Percentiles rank a stretch among this genome's conserved stretches.
phyloP scores from a whole-genome alignment of 2,797 vertebrate genomes.

The Otus scops region DNA sequence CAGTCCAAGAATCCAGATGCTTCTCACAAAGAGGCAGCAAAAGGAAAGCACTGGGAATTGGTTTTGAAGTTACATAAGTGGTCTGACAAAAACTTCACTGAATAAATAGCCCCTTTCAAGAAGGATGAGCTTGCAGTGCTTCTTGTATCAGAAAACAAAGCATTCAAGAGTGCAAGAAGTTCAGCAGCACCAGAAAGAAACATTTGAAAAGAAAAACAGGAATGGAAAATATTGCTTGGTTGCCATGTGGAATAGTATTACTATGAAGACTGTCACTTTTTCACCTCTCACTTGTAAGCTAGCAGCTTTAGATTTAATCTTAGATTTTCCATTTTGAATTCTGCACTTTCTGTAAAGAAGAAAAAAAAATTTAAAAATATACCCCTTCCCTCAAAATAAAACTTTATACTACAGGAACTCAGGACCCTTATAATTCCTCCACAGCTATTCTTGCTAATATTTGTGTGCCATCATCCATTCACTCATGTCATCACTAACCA shows the following conservation, averaged over 20 bases:
- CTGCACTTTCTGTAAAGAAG: background rate
- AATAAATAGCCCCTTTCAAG: slow-evolving; percentile 19
- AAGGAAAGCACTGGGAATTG: background rate
- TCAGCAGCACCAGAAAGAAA: slow-evolving; percentile 32
- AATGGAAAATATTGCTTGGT: slow-evolving; percentile 21
- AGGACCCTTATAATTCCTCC: background rate
- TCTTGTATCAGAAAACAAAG: background rate
- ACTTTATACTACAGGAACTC: background rate
- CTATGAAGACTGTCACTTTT: slow-evolving; percentile 22
- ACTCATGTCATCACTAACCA: background rate
- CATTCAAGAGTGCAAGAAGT: slow-evolving; percentile 1
- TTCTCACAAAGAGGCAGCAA: background rate
- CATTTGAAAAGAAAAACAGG: slow-evolving; percentile 40
- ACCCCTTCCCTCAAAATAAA: background rate
- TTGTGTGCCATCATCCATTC: background rate
- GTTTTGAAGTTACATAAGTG: slow-evolving; percentile 24
- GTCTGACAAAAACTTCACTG: slow-evolving; percentile 3
- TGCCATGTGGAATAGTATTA: slow-evolving; percentile 27
- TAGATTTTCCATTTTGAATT: slow-evolving; percentile 29
- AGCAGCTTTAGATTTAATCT: slow-evolving; percentile 36
- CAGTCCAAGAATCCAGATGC: background rate
- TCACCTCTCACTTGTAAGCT: slow-evolving; percentile 30
- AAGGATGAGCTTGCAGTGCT: background rate
- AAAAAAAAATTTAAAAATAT: background rate
- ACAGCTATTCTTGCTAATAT: background rate